Evolutionary conservation across 2,113 vertebrate genomes (phyloP).

Genomic region (Phaetusa simplex): DNA sequence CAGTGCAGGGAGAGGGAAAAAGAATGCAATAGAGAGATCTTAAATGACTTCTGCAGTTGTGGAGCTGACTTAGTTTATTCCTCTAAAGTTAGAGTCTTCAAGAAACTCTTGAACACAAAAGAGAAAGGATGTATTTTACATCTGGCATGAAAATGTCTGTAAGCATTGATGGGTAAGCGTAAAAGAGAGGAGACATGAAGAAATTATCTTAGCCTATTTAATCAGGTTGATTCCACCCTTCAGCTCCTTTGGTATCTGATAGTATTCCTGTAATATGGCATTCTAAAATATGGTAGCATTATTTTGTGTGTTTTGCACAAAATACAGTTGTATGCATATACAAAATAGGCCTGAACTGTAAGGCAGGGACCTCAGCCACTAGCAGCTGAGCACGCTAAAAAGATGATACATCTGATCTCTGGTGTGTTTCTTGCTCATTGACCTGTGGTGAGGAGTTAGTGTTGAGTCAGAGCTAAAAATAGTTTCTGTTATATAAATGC

Average conservation of each 20-base stretch:
- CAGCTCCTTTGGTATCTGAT: not conserved
- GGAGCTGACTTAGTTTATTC: not conserved
- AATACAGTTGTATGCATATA: not conserved
- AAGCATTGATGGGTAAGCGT: not conserved
- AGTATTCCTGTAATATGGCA: not conserved
- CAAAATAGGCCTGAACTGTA: not conserved
- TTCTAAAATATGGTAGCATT: not conserved
- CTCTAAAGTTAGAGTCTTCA: not conserved
- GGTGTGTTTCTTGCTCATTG: not conserved
- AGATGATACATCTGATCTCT: not conserved
- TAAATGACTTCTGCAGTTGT: not conserved
- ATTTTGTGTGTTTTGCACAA: not conserved
- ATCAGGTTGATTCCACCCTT: not conserved
- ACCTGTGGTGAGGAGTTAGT: not conserved
- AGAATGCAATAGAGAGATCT: not conserved
- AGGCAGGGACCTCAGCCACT: not conserved
- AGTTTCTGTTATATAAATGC: slow-evolving; percentile 13
- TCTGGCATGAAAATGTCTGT: not conserved
- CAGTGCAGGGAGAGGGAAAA: not conserved
- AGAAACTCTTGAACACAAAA: not conserved
- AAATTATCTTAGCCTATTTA: not conserved
- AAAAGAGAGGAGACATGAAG: not conserved
- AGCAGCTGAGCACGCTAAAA: not conserved
- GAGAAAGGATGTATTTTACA: not conserved
- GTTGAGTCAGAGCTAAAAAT: slow-evolving; percentile 41